Percentiles rank a stretch among this genome's conserved stretches.
Conservation (phyloP, 2,797 vertebrate species). For the Crypturellus tataupa region DNA sequence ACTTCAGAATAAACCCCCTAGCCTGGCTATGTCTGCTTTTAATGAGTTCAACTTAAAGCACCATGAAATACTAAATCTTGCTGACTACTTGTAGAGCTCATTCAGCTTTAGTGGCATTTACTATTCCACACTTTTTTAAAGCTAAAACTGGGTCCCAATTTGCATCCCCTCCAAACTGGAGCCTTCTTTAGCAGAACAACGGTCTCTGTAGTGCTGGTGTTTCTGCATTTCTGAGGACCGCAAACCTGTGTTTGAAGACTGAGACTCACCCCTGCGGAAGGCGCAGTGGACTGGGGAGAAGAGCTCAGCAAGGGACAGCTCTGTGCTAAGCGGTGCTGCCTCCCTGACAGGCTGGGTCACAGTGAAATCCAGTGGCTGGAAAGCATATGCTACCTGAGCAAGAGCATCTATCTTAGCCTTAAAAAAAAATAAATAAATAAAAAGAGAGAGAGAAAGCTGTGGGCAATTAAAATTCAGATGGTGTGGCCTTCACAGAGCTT, state of each 20-base stretch:
- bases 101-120: neutral
- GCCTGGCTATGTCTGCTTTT: neutral
- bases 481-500: rapidly evolving
- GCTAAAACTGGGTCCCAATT: neutral
- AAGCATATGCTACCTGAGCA: neutral
- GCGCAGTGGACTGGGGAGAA: neutral
- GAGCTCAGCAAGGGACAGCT: neutral
- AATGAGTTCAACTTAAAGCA: neutral
- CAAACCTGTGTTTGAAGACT: neutral
- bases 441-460: neutral
- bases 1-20: neutral
- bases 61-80: neutral
- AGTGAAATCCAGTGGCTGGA: neutral
- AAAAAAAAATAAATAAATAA: neutral
- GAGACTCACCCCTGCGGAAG: neutral
- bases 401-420: neutral
- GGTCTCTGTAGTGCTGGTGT: neutral
- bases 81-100: neutral
- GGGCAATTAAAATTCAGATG: neutral
- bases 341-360: neutral
- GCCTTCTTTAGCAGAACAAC: neutral
- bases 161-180: neutral
- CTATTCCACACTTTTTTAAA: neutral
- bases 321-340: neutral
- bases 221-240: neutral